A percentile compares a stretch with the other conserved stretches of the same genome.
Evolutionary conservation across 1,140 invertebrate genomes (phyloP).

Genomic region (Drosophila eugracilis): DNA sequence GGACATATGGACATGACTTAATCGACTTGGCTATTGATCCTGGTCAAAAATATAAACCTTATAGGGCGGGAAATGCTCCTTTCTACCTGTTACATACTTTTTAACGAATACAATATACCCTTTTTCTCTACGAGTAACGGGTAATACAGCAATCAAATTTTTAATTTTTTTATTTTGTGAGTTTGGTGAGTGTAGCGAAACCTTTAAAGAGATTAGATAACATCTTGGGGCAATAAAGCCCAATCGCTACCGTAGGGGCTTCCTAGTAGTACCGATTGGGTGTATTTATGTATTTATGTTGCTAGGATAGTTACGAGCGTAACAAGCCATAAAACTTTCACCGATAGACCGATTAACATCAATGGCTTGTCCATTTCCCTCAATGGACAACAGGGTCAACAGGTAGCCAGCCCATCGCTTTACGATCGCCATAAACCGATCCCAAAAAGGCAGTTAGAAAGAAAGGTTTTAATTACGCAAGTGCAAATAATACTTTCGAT

Average conservation of each 20-base stretch:
- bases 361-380: slow-evolving; percentile 49
- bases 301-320: slow-evolving; percentile 49
- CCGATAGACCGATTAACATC: slow-evolving; percentile 68
- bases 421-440: slow-evolving; percentile 53
- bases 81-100: too few species aligned
- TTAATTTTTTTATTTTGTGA: too few species aligned
- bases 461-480: slow-evolving; percentile 45
- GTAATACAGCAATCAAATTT: too few species aligned
- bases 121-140: too few species aligned
- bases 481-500: slow-evolving; percentile 13
- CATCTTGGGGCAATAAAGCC: slow-evolving; percentile 7
- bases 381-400: slow-evolving; percentile 43
- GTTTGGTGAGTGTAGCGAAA: slow-evolving; percentile 4
- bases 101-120: too few species aligned
- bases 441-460: not conserved
- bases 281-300: slow-evolving; percentile 12
- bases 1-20: too few species aligned
- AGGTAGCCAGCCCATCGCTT: slow-evolving; percentile 54
- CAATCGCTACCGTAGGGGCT: slow-evolving; percentile 7
- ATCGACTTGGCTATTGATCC: too few species aligned
- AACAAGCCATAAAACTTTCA: slow-evolving; percentile 75
- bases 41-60: too few species aligned
- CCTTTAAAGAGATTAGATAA: slow-evolving; percentile 18
- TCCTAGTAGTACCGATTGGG: not conserved
- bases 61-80: too few species aligned